Evolutionary conservation across 2,113 vertebrate species (phyloP).

Genomic region (Cyprinus carpio): DNA sequence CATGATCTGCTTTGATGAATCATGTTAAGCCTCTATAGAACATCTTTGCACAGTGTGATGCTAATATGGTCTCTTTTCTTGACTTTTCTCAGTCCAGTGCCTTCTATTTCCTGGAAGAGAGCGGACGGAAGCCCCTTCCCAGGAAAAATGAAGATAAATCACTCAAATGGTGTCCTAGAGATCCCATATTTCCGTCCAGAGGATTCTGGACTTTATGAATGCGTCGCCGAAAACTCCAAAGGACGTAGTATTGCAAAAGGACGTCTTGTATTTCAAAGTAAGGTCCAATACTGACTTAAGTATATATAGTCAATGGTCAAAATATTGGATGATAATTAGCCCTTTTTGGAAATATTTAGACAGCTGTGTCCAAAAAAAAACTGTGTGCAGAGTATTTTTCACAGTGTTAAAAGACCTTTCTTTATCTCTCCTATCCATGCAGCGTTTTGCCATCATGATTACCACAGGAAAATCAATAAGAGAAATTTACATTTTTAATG

Average conservation of each 20-base stretch:
- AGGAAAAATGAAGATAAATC: slow-evolving; percentile 80
- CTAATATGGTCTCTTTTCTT: slow-evolving; percentile 59
- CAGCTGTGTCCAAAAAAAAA: neutral
- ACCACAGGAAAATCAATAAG: slow-evolving; percentile 53
- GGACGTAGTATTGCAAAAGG: slow-evolving; percentile 81
- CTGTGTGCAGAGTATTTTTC: neutral
- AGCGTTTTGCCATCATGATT: slow-evolving; percentile 16
- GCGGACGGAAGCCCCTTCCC: slow-evolving; percentile 80
- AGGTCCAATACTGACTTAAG: slow-evolving; percentile 28
- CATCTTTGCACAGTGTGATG: neutral
- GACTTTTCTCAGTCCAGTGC: slow-evolving; percentile 81
- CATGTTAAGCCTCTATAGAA: neutral
- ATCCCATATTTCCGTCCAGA: slow-evolving; percentile 85
- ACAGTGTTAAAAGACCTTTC: neutral
- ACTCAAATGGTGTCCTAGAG: slow-evolving; percentile 81
- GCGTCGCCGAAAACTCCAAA: slow-evolving; percentile 79
- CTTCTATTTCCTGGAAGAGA: slow-evolving; percentile 85
- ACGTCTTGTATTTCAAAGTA: slow-evolving; percentile 85
- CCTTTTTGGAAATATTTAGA: neutral
- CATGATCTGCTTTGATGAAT: neutral
- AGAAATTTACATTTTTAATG: slow-evolving; percentile 63
- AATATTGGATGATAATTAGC: neutral
- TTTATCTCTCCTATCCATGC: slow-evolving; percentile 36
- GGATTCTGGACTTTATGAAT: slow-evolving; percentile 86
- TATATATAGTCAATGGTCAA: neutral